Evolutionary conservation across 1,140 invertebrate species (phyloP), one percentile per base, ranked within the genome.

Genomic region (Coboldia fuscipes): DNA sequence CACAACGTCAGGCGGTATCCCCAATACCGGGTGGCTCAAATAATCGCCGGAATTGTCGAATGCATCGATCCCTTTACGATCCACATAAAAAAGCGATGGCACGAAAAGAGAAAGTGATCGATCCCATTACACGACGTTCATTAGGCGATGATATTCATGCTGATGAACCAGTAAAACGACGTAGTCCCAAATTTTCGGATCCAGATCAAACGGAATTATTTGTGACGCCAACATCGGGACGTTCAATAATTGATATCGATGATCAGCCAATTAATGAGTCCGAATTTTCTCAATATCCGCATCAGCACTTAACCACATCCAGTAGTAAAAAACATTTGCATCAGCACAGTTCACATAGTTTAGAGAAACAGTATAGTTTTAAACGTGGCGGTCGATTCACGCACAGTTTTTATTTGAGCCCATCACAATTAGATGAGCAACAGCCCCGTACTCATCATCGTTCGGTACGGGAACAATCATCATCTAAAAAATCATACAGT

Each of bases 401-500:
- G 3, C 45, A 48, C 4, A 52, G 49, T 16, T 42, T 54, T 4
- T 54, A 54, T 35, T 38, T 54, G 29, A 52, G 46, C 39, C 51
- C 51, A 36, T 52, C 46, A 24, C 50, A 50, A 20, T 42, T 52
- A 14, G 51, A 54, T 36, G 51, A 54, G 24, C 35, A 54, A 22
- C 39, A 45, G 19, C 45, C 53, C 18, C 49, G 51, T 18, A 2
- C 43, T 44, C 5, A 43, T 50, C 9, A 35, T 53, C 29, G 48
- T 50, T 5, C 46, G 48, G 0, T 47, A 46, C 0, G 48, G 48
- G 5, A 48, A 47, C 26, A 51, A 51, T 14, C 45, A 48, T 26
- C 51, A 48, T 46, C 51, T n/a, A 55, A 54, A 34, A 50, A 50
- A 29, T 29, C 51, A 35, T 50, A 55, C 35, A 55, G 52, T 34